phyloP scores from a whole-genome alignment of 2,797 vertebrate species.

The Pterois miles region DNA sequence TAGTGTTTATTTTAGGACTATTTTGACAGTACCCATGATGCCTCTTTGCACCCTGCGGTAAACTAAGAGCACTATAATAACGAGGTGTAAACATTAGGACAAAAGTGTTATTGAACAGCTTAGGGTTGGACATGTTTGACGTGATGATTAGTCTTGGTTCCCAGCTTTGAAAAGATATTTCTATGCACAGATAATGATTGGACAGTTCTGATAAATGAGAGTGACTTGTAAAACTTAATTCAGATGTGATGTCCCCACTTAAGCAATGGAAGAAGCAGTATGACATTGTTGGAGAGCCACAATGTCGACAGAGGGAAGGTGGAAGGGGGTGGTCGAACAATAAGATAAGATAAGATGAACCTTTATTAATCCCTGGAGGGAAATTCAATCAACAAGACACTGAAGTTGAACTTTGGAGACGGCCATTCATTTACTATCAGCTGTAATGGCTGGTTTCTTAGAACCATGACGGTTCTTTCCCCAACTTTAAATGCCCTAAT shows the following conservation, averaged over 20 bases:
- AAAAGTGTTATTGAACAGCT: constrained; percentile 18
- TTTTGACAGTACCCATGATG: neutral
- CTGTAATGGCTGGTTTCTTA: too few relatives aligned
- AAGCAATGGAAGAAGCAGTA: neutral
- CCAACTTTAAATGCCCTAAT: too few relatives aligned
- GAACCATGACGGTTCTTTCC: too few relatives aligned
- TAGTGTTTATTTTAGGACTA: neutral
- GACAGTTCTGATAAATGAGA: constrained; percentile 57
- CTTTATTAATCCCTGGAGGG: too few relatives aligned
- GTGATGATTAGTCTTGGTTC: constrained; percentile 38
- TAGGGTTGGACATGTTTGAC: constrained; percentile 18
- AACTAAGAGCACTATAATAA: neutral
- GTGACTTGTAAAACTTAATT: constrained; percentile 24
- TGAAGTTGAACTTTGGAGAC: too few relatives aligned
- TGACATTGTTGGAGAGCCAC: neutral
- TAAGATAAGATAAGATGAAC: too few relatives aligned
- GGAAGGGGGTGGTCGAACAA: too few relatives aligned
- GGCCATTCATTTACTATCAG: too few relatives aligned
- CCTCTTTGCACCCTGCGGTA: neutral
- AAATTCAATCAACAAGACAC: too few relatives aligned
- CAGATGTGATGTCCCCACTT: constrained; percentile 20
- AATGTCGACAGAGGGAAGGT: neutral
- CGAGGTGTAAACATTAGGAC: constrained; percentile 13
- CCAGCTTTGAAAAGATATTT: constrained; percentile 36
- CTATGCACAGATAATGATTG: constrained; percentile 24